phyloP scores from a whole-genome alignment of 1,140 invertebrate species.

The Chironomus tepperi region DNA sequence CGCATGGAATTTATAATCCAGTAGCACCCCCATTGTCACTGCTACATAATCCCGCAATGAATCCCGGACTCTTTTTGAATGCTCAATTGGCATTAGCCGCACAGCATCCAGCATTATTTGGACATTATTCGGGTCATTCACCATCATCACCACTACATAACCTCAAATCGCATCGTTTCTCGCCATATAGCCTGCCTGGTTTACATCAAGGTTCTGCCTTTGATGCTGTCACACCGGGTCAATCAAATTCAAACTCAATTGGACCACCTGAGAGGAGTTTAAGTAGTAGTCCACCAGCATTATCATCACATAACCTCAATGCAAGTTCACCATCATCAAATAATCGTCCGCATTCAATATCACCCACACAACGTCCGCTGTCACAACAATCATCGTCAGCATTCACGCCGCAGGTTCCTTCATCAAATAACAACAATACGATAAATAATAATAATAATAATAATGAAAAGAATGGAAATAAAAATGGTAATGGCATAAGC shows the following conservation, averaged over 20 bases:
- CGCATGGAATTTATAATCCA: conserved; percentile 73
- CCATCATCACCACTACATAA: conserved; percentile 47
- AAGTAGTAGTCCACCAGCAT: conserved; percentile 55
- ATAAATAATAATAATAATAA: conserved; percentile 30
- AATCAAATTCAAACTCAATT: conserved; percentile 38
- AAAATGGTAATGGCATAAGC: conserved; percentile 30
- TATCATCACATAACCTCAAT: conserved; percentile 42
- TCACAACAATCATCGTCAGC: conserved; percentile 33
- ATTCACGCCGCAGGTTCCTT: conserved; percentile 32
- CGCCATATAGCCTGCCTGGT: conserved; percentile 69
- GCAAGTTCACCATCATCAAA: conserved; percentile 47
- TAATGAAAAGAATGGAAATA: conserved; percentile 27
- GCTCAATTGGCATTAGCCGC: conserved; percentile 70
- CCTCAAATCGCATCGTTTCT: conserved; percentile 53
- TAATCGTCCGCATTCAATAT: conserved; percentile 41
- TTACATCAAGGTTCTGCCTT: conserved; percentile 66
- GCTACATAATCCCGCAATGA: conserved; percentile 49
- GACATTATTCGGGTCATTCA: conserved; percentile 52
- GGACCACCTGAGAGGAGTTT: conserved; percentile 50
- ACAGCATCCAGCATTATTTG: conserved; percentile 67
- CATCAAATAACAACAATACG: conserved; percentile 25
- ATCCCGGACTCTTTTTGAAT: conserved; percentile 71
- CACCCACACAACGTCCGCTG: conserved; percentile 43
- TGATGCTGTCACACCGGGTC: conserved; percentile 69
- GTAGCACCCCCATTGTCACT: conserved; percentile 58